These are phyloP conservation scores for Rhodophaea formosa DNA, from an alignment of 2,888 invertebrate species.

Conservation along the genomic window DNA sequence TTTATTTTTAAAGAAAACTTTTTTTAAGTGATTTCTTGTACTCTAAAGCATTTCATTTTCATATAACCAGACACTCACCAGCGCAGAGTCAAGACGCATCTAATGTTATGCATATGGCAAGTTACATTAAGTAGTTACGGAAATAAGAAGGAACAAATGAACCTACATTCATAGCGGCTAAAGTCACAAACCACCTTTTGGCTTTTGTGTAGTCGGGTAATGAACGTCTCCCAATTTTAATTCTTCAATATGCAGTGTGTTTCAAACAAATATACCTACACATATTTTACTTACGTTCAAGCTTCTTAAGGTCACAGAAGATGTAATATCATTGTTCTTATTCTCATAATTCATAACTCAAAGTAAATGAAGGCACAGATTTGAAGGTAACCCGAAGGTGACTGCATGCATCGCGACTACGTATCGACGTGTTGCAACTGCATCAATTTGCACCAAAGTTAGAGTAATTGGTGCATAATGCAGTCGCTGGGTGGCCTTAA, in stretches of 20 bases:
- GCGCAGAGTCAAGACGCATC: no score
- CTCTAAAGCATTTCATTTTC: no score
- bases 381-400: constrained; percentile 27
- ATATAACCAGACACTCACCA: no score
- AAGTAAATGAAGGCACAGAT: neutral
- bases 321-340: constrained; percentile 23
- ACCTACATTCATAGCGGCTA: no score
- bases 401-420: constrained; percentile 23
- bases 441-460: constrained; percentile 37
- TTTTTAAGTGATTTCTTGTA: no score
- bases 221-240: no score
- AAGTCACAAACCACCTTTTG: no score
- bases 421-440: constrained; percentile 39
- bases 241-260: neutral
- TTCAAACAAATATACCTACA: neutral
- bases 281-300: neutral
- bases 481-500: constrained; percentile 23
- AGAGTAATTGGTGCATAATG: constrained; percentile 43
- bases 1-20: no score
- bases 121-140: no score
- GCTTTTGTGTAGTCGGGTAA: no score
- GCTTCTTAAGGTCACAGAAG: constrained; percentile 11
- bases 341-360: constrained; percentile 23
- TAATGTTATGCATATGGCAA: no score
- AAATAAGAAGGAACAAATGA: no score